Percentiles rank a stretch among this genome's conserved stretches.
phyloP scores from a whole-genome alignment of 2,888 invertebrate genomes.

The Bellardia pandia region DNA sequence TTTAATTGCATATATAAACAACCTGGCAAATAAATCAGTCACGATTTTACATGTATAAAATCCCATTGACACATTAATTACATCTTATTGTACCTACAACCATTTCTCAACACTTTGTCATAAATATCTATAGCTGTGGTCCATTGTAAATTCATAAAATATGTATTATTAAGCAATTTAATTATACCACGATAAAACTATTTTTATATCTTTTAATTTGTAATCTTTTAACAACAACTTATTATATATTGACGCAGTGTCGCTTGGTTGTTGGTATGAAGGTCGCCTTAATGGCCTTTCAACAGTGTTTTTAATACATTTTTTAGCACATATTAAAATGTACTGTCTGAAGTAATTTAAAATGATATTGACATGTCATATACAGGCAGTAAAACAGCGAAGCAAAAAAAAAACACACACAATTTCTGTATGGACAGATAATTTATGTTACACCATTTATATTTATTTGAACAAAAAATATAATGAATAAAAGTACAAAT shows the following conservation, averaged over 20 bases:
- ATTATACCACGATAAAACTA: constrained; percentile 51
- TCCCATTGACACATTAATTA: constrained; percentile 43
- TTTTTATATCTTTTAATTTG: constrained; percentile 4
- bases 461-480: not conserved
- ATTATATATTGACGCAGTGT: not conserved
- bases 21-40: too few species aligned
- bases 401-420: constrained; percentile 1
- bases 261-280: constrained; percentile 37
- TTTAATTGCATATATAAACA: too few species aligned
- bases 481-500: too few species aligned
- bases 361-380: constrained; percentile 68
- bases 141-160: constrained; percentile 35
- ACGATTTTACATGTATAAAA: not conserved
- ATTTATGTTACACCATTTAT: constrained; percentile 32
- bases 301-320: constrained; percentile 66
- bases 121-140: not conserved
- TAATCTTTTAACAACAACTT: constrained; percentile 15
- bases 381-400: not conserved
- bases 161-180: constrained; percentile 49
- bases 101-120: constrained; percentile 5
- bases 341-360: constrained; percentile 65
- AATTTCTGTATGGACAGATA: constrained; percentile 8
- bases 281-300: constrained; percentile 67
- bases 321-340: constrained; percentile 57
- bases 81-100: constrained; percentile 17